Base-by-base conservation (phyloP, 2,888 invertebrate genomes). In the Carterocephalus palaemon region DNA sequence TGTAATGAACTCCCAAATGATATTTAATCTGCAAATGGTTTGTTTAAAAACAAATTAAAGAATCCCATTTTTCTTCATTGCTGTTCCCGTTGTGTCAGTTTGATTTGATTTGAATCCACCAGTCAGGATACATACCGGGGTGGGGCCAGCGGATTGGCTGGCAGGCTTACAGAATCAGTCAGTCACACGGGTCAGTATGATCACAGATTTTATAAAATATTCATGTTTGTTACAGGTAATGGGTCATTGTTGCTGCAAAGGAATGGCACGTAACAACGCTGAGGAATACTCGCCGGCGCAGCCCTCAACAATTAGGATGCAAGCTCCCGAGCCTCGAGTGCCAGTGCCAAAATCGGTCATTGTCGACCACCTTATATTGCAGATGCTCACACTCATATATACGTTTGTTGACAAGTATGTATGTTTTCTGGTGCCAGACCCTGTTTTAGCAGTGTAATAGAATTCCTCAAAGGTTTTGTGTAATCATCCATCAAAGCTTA, bases 171-270 rank as follows among this genome's bases (percentile, higher is more conserved):
- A 23, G 3, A 5, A 3, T 2, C 23, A n/a, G 8, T 23, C 3
- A 3, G 23, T 9, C 7, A 3, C 10, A 4, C 9, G 8, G n/a
- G n/a, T n/a, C n/a, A n/a, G n/a, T n/a, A n/a, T n/a, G n/a, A n/a
- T n/a, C n/a, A n/a, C n/a, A n/a, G n/a, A n/a, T n/a, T n/a, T n/a
- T n/a, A n/a, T 19, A 19, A 19, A 10, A 12, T 12, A 10, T 5
- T n/a, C 12, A 12, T 38, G 2, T 29, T 9, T 15, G 4, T 47
- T 49, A 7, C 51, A 74, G 74, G 65, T 80, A 71, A 94, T 95
- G 94, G 95, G 95, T 75, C 88, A 89, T 76, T 94, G 94, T 80
- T 90, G 92, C 73, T 92, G 93, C 72, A 93, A 92, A 73, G 89
- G 91, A 64, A 90, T 89, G 67, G 75, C 79, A 54, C 61, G 57